Evolutionary conservation across 2,888 invertebrate species (phyloP), one percentile per base, ranked within the genome.

Genomic region (Morpho deidamia): DNA sequence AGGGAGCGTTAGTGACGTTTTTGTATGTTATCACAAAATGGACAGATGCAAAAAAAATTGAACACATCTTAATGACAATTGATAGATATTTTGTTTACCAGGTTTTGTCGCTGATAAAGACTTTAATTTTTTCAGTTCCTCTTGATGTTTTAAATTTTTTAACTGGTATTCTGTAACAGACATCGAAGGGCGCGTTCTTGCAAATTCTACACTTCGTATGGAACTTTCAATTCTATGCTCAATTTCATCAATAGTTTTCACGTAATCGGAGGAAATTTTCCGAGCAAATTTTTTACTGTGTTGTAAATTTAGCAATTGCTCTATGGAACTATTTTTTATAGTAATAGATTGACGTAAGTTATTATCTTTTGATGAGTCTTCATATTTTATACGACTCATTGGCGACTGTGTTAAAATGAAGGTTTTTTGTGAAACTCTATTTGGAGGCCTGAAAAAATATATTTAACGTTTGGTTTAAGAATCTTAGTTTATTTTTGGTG

Each of bases 191-290:
- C 87, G 72, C 2, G 59, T 69, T 60, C 71, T 81, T 0, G 81
- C 76, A 54, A 66, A 83, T 54, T 86, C 83, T 5, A 81, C 61
- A 59, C 71, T 78, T 37, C 83, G 60, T 11, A 86, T 66, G 1
- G 85, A 80, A 44, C 56, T 71, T 23, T 74, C 69, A 2, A 47
- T 34, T 40, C 57, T 71, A 3, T 72, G 67, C 51, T 76, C 70
- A 3, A 77, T 71, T 51, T 74, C 69, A 34, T 78, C 76, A 14
- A 84, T 76, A 1, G 81, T 80, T 54, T 74, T 80, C 0, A 81
- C 80, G 56, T 85, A 84, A 55, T 87, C 85, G 0, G 81, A 76
- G 2, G 86, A 86, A 59, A 85, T 76, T 63, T 83, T 84, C 8
- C 82, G 70, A 1, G 68, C 68, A 1, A 76, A 55, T 53, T 64